A percentile compares a stretch with the other conserved stretches of the same genome.
phyloP scores from a whole-genome alignment of 2,797 vertebrate species.

The Xerus rutilus region DNA sequence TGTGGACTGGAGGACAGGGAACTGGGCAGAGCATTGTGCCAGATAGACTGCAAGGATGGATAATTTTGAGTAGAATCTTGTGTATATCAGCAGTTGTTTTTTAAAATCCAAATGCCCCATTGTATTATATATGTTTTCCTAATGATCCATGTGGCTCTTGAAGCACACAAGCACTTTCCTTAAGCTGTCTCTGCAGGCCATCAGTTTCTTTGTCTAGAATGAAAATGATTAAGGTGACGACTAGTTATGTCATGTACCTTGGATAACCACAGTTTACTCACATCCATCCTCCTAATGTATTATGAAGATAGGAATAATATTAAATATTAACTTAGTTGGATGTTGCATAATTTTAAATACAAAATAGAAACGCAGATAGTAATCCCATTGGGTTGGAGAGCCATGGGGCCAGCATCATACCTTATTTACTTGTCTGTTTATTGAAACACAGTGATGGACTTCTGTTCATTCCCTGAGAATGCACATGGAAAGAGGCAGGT shows the following conservation, averaged over 20 bases:
- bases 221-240: not conserved
- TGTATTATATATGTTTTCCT: not conserved
- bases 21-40: not conserved
- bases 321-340: not conserved
- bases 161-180: not conserved
- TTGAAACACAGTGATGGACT: not conserved
- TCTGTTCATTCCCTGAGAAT: not conserved
- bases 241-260: not conserved
- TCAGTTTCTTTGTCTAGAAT: conserved; percentile 20
- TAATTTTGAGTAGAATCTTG: not conserved
- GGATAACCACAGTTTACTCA: not conserved
- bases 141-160: not conserved
- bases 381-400: not conserved
- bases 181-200: not conserved
- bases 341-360: not conserved
- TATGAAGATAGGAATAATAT: not conserved
- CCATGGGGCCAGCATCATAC: not conserved
- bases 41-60: not conserved
- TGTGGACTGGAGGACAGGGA: not conserved
- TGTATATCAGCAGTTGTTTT: not conserved
- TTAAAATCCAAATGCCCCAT: not conserved
- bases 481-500: not conserved
- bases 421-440: not conserved
- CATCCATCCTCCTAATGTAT: not conserved
- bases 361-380: not conserved